Conservation (phyloP, 2,797 vertebrate genomes). For the Oophaga sylvatica region DNA sequence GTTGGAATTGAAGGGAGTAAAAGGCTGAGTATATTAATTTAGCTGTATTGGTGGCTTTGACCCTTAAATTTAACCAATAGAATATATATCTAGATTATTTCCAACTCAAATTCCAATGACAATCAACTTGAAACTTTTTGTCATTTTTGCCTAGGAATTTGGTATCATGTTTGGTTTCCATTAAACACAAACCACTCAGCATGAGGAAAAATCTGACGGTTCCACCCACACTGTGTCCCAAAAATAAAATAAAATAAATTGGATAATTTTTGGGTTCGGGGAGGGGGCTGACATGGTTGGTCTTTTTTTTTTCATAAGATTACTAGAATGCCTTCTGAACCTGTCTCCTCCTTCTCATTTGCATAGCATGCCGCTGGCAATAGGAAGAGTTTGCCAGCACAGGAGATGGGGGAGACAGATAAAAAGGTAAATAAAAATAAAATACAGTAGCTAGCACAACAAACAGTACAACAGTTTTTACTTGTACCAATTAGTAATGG, state of each 20-base stretch:
- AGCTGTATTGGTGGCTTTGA: too few relatives aligned
- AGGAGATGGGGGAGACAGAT: slow-evolving; percentile 53
- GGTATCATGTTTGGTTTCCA: background rate
- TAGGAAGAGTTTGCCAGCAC: slow-evolving; percentile 50
- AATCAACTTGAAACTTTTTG: background rate
- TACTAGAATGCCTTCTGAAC: slow-evolving; percentile 39
- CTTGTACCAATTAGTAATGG: too few relatives aligned
- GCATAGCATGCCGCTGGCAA: slow-evolving; percentile 46
- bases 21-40: too few relatives aligned
- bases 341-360: slow-evolving; percentile 50
- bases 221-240: background rate
- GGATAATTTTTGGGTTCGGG: background rate
- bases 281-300: background rate
- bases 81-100: too few relatives aligned
- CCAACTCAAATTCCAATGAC: background rate
- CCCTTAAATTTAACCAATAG: too few relatives aligned
- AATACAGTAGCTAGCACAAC: slow-evolving; percentile 7
- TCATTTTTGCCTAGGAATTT: background rate
- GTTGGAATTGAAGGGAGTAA: too few relatives aligned
- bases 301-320: slow-evolving; percentile 3
- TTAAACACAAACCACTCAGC: too few relatives aligned
- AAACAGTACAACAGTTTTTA: background rate
- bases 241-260: background rate
- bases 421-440: slow-evolving; percentile 39
- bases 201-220: too few relatives aligned